Base-by-base conservation (phyloP, 2,888 invertebrate genomes). In the Polia nebulosa region DNA sequence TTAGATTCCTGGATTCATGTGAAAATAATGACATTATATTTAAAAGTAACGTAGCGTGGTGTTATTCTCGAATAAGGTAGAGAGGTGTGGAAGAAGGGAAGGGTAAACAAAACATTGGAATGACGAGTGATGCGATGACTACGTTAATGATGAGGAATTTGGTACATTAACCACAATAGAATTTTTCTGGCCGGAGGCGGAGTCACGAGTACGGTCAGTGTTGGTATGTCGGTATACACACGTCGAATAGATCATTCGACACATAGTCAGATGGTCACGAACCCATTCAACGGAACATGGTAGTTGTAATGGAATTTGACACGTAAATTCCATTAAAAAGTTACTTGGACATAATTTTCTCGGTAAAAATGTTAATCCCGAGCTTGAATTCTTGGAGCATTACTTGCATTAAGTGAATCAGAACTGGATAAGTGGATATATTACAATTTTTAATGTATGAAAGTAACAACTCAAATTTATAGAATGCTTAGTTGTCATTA, bases 101-200 rank as follows among this genome's bases (percentile, higher is more conserved):
- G 83, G 85, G 87, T 85, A 89, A 90, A 91, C 89, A 90, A 88
- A 87, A 87, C 87, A 82, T 85, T 82, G 85, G 83, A 81, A 88
- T 85, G 88, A 87, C 88, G 88, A 89, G 87, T 88, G 88, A 88
- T 89, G 86, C 87, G 88, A 88, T 89, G 90, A 88, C 88, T 87
- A 89, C 88, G 90, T 91, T 93, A 93, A 93, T 92, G 92, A 93
- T 91, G 91, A 91, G 91, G 93, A 93, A 94, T 95, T 94, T 91
- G 92, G 94, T 94, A 94, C 93, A 92, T 92, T 92, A 93, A 92
- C 92, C 93, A 94, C 95, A 93, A 93, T 94, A 94, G 93, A 94
- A 93, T 94, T 93, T 94, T 94, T 94, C 92, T 93, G 88, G 87
- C 91, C 90, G 90, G 90, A 92, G 93, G 91, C 92, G 89, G 87